These are phyloP conservation scores for Brachyalestes nurse DNA, from an alignment of 2,797 vertebrate genomes.

Conservation along the genomic window DNA sequence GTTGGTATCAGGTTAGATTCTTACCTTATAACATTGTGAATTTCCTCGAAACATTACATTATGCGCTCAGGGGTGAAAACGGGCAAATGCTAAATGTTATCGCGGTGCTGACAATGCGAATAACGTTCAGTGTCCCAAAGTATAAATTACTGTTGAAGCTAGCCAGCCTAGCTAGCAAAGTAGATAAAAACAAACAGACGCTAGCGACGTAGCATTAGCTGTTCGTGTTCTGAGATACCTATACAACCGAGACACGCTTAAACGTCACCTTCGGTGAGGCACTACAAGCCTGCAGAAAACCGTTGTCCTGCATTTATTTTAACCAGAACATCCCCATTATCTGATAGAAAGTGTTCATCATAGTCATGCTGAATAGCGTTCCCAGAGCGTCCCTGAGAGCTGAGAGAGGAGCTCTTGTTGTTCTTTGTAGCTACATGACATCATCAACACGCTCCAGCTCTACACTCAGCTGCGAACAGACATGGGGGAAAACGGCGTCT, in stretches of 20 bases:
- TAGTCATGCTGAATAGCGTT: conserved; percentile 20
- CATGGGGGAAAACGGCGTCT: too few species aligned
- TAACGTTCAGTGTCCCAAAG: not conserved
- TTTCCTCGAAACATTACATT: not conserved
- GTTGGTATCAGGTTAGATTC: not conserved
- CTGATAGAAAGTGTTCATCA: not conserved
- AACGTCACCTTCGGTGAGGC: not conserved
- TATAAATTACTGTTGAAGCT: not conserved
- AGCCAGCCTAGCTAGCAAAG: not conserved
- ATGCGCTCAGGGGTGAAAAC: not conserved
- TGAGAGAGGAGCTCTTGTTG: conserved; percentile 34
- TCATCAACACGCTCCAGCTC: conserved; percentile 41
- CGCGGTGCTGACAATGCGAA: not conserved
- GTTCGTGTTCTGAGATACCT: not conserved
- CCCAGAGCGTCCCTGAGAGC: conserved; percentile 4
- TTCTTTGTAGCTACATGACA: conserved; percentile 33
- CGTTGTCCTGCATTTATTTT: not conserved
- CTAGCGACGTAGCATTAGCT: not conserved
- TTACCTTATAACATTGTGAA: not conserved
- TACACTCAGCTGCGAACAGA: too few species aligned
- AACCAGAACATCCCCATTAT: not conserved
- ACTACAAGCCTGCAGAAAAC: not conserved
- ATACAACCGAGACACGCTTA: not conserved
- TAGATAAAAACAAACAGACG: conserved; percentile 6
- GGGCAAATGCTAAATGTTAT: not conserved